These are phyloP conservation scores for Aleadryas rufinucha DNA, from an alignment of 2,113 vertebrate species.

Conservation along the genomic window DNA sequence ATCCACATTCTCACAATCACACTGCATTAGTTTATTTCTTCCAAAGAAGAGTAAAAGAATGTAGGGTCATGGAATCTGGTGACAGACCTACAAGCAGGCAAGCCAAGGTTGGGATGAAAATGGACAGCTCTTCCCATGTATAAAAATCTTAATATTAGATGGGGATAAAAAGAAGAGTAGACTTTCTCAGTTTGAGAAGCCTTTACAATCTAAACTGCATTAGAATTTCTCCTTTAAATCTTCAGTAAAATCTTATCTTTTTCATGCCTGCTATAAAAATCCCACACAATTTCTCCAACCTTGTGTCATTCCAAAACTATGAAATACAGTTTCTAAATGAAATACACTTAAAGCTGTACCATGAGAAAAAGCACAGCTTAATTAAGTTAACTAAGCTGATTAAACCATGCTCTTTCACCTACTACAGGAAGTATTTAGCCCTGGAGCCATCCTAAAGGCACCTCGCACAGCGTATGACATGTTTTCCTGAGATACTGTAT, in stretches of 20 bases:
- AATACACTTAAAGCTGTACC: background rate
- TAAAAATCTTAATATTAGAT: background rate
- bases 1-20: background rate
- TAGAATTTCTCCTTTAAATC: background rate
- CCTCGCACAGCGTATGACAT: background rate
- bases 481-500: slow-evolving; percentile 1
- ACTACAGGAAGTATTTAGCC: slow-evolving; percentile 32
- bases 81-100: background rate
- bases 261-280: background rate
- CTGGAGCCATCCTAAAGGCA: slow-evolving; percentile 26
- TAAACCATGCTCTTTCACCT: slow-evolving; percentile 54
- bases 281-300: background rate
- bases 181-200: background rate
- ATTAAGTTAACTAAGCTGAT: slow-evolving; percentile 60
- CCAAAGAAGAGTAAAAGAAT: background rate
- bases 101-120: background rate
- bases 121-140: background rate
- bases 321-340: background rate
- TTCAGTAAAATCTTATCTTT: background rate
- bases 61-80: background rate
- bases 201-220: background rate
- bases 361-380: slow-evolving; percentile 42
- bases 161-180: background rate
- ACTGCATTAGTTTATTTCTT: background rate
- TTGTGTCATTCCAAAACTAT: background rate